Percentiles rank a stretch among this genome's conserved stretches.
phyloP scores from a whole-genome alignment of 2,888 invertebrate genomes.

The Corythucha ciliata region DNA sequence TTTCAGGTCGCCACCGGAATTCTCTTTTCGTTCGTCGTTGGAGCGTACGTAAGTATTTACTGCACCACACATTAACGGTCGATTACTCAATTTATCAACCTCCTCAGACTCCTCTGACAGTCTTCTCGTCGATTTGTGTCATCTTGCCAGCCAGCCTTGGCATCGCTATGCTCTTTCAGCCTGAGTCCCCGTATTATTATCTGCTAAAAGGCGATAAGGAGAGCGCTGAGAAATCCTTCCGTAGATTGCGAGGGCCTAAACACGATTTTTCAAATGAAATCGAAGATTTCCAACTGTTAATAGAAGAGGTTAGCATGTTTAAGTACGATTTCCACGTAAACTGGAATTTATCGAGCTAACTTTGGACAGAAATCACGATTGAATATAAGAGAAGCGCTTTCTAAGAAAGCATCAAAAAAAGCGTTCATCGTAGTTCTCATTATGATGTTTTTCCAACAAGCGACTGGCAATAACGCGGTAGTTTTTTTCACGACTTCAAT shows the following conservation, averaged over 20 bases:
- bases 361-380: too few species aligned
- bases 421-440: conserved; percentile 63
- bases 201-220: conserved; percentile 47
- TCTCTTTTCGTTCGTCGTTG: conserved; percentile 63
- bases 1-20: conserved; percentile 77
- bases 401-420: conserved; percentile 53
- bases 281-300: conserved; percentile 49
- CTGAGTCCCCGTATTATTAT: conserved; percentile 71
- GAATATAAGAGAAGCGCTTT: conserved; percentile 49
- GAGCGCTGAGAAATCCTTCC: conserved; percentile 59
- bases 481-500: conserved; percentile 70
- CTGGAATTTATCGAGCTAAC: too few species aligned
- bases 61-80: too few species aligned
- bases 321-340: too few species aligned
- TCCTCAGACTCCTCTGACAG: conserved; percentile 45
- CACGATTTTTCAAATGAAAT: conserved; percentile 61
- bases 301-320: conserved; percentile 34
- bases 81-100: conserved; percentile 16
- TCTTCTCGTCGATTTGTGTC: conserved; percentile 56
- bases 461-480: conserved; percentile 74
- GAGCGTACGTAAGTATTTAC: conserved; percentile 41
- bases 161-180: conserved; percentile 67
- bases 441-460: conserved; percentile 83
- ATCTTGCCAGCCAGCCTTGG: conserved; percentile 60
- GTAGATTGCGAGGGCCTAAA: conserved; percentile 61